Evolutionary conservation across 2,888 invertebrate genomes (phyloP).

Genomic region (Anthophora plumipes): DNA sequence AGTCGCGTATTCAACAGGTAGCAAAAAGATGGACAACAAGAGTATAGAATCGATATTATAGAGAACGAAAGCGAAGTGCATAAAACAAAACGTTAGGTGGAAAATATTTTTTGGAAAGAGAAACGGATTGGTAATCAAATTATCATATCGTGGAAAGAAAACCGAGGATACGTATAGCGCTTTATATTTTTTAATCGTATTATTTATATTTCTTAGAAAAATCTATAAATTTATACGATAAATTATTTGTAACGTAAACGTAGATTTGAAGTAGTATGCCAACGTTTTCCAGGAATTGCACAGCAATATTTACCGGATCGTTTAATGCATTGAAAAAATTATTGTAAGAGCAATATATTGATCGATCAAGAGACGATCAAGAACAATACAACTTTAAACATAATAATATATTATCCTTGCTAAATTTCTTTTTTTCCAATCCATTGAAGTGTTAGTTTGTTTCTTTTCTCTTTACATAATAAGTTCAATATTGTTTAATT

Average conservation of each 20-base stretch:
- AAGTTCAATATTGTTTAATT: slow-evolving; percentile 42
- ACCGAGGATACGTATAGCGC: neutral
- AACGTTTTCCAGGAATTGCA: slow-evolving; percentile 33
- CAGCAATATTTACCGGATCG: slow-evolving; percentile 5
- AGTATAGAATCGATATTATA: neutral
- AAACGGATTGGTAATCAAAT: neutral
- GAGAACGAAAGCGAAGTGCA: neutral
- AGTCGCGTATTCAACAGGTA: slow-evolving; percentile 28
- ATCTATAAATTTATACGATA: slow-evolving; percentile 71
- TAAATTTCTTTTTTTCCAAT: slow-evolving; percentile 50
- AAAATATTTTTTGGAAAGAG: neutral
- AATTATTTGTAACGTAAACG: slow-evolving; percentile 60
- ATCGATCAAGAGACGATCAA: slow-evolving; percentile 17
- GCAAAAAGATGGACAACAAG: neutral
- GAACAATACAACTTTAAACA: slow-evolving; percentile 27
- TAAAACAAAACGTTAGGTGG: neutral
- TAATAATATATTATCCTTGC: slow-evolving; percentile 38
- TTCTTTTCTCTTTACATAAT: slow-evolving; percentile 1
- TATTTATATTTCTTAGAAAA: slow-evolving; percentile 73
- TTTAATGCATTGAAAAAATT: slow-evolving; percentile 21
- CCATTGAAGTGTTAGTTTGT: slow-evolving; percentile 26
- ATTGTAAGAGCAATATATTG: slow-evolving; percentile 18
- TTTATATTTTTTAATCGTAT: slow-evolving; percentile 37
- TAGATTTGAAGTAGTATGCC: slow-evolving; percentile 26
- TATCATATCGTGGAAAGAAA: neutral